Base-by-base conservation (phyloP, 2,113 vertebrate species). In the Cardinalis cardinalis region DNA sequence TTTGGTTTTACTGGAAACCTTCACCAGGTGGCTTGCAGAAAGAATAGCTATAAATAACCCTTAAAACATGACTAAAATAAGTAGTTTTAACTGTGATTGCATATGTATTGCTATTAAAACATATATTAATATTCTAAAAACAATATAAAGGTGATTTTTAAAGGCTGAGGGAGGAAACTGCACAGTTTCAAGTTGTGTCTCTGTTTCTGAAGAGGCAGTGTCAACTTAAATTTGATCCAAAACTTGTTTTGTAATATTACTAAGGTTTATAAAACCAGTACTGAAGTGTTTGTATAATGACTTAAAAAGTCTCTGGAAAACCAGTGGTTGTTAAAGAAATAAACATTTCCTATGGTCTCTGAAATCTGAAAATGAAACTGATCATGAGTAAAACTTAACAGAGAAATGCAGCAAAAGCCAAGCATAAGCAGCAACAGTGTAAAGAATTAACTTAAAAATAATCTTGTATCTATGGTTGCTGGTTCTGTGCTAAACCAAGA, bases 1-100 rank as follows among this genome's bases (percentile, higher is more conserved):
- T 72, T 97, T 91, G 73, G 83, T 91, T 96, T 97, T 97, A 94
- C 85, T 96, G 94, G 95, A 97, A 96, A 93, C 92, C 89, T 96
- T 97, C 65, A 84, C 92, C 97, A 97, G 94, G 96, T 97, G 96
- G 74, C 93, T 97, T 96, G 81, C 60, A 90, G 92, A 96, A 95
- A 88, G 87, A 92, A 95, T 94, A 86, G 76, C 95, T 97, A 79
- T 96, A 97, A 97, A 91, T 97, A 97, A 95, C 89, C 76, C 78
- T 93, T 97, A 87, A 94, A 95, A 92, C 87, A 81, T 85, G 76
- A 94, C 88, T 84, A 79, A 96, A 96, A 92, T 96, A 92, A 74
- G 88, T 85, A 72, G 82, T 93, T 87, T 97, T 95, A 95, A 93
- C 73, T 77, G 36, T 84, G 53, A 87, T 82, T 91, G 76, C 28